Conservation (phyloP, 2,888 invertebrate genomes). For the Protula sp. region DNA sequence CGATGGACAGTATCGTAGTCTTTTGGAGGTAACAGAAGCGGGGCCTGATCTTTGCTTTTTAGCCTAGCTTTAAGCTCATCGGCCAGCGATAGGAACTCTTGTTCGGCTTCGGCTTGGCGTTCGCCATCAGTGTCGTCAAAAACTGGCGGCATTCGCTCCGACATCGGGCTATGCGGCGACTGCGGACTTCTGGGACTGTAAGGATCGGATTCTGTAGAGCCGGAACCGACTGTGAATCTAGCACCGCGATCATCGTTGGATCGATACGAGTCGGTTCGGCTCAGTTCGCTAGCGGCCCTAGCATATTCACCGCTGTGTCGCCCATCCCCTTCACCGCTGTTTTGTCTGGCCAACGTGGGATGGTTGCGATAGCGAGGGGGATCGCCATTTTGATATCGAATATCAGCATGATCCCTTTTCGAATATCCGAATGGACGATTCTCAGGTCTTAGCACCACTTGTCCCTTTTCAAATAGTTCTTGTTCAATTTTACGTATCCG, state of each 20-base stretch:
- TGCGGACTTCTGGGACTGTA: not conserved
- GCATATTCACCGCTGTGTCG: not conserved
- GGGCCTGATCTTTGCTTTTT: conserved; percentile 26
- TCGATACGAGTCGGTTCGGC: no score
- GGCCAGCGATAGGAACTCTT: conserved; percentile 69
- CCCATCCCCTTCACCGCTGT: not conserved
- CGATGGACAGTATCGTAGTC: conserved; percentile 16
- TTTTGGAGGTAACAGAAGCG: conserved; percentile 12
- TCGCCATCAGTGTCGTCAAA: not conserved
- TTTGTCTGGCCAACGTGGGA: not conserved
- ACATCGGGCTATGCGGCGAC: not conserved
- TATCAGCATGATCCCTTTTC: not conserved
- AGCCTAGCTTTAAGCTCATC: conserved; percentile 81
- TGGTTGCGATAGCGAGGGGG: no score
- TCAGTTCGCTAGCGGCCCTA: not conserved
- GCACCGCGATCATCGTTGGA: not conserved
- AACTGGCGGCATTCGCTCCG: not conserved
- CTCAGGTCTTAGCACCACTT: conserved; percentile 9
- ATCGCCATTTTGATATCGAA: not conserved
- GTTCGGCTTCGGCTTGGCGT: not conserved
- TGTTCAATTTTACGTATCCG: conserved; percentile 75
- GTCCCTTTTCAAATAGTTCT: conserved; percentile 34
- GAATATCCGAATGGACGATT: not conserved
- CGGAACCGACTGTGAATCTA: not conserved
- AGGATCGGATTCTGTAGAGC: not conserved